Evolutionary conservation across 1,140 invertebrate genomes (phyloP).

Genomic region (Ceratina calcarata): DNA sequence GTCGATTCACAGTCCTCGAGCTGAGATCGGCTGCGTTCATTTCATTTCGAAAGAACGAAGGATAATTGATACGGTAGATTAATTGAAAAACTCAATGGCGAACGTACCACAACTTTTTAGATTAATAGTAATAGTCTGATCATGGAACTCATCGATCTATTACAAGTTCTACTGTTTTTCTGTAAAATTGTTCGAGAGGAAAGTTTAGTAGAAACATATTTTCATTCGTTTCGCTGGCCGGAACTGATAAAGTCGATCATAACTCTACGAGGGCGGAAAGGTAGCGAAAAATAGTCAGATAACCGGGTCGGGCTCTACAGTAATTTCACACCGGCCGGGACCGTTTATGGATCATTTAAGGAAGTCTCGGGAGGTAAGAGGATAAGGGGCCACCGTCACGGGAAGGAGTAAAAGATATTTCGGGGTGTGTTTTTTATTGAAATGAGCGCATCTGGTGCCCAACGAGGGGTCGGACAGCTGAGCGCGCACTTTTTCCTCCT

Average conservation of each 20-base stretch:
- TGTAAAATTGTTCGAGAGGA: background rate
- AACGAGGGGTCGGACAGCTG: conserved; percentile 54
- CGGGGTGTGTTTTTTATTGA: conserved; percentile 63
- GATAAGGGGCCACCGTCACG: conserved; percentile 15
- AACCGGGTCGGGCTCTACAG: conserved; percentile 17
- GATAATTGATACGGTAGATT: too few relatives aligned
- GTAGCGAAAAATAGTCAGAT: conserved; percentile 30
- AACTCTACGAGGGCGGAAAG: conserved; percentile 8
- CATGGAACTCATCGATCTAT: too few relatives aligned
- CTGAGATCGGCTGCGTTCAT: too few relatives aligned
- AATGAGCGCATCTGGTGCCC: conserved; percentile 66
- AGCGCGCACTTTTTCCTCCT: conserved; percentile 64
- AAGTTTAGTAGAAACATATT: conserved; percentile 3
- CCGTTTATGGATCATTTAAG: conserved; percentile 59
- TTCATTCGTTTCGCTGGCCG: conserved; percentile 18
- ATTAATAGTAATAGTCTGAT: too few relatives aligned
- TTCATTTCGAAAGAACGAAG: too few relatives aligned
- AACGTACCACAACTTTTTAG: too few relatives aligned
- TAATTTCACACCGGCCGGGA: conserved; percentile 45
- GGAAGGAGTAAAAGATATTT: conserved; percentile 43
- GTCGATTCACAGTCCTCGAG: background rate
- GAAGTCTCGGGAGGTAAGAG: conserved; percentile 35
- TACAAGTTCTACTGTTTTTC: too few relatives aligned
- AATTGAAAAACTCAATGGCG: too few relatives aligned
- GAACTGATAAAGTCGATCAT: conserved; percentile 9